A percentile compares a stretch with the other conserved stretches of the same genome.
Conservation (phyloP, 2,888 invertebrate genomes). For the Linnaemya tessellans region DNA sequence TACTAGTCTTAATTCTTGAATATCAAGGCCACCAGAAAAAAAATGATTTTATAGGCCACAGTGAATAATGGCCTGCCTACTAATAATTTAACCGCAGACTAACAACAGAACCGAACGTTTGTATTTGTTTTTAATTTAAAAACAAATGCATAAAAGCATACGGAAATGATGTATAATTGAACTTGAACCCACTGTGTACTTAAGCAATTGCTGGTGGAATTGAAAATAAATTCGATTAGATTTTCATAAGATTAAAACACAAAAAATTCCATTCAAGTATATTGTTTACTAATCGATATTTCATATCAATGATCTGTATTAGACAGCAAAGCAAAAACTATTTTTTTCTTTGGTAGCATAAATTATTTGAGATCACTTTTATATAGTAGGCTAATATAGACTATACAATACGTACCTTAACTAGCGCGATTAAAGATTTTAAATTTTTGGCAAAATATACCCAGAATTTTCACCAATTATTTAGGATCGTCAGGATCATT, state of each 20-base stretch:
- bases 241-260: slow-evolving; percentile 3
- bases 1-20: too few relatives aligned
- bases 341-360: too few relatives aligned
- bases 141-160: slow-evolving; percentile 19
- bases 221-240: neutral
- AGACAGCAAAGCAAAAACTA: neutral
- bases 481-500: too few relatives aligned
- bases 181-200: slow-evolving; percentile 52
- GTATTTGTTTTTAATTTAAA: slow-evolving; percentile 6
- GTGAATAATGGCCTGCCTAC: too few relatives aligned
- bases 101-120: neutral
- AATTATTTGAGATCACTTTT: too few relatives aligned
- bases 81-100: neutral
- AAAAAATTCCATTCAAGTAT: neutral
- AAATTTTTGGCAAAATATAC: too few relatives aligned
- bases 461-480: too few relatives aligned
- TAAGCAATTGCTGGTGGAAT: neutral
- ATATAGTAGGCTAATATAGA: too few relatives aligned
- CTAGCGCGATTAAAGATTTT: too few relatives aligned
- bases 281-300: neutral
- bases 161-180: slow-evolving; percentile 59
- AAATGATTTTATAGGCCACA: too few relatives aligned
- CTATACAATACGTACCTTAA: too few relatives aligned
- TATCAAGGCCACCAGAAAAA: too few relatives aligned
- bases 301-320: neutral